Base-by-base conservation (phyloP, 2,113 vertebrate genomes). In the Hiodon alosoides region DNA sequence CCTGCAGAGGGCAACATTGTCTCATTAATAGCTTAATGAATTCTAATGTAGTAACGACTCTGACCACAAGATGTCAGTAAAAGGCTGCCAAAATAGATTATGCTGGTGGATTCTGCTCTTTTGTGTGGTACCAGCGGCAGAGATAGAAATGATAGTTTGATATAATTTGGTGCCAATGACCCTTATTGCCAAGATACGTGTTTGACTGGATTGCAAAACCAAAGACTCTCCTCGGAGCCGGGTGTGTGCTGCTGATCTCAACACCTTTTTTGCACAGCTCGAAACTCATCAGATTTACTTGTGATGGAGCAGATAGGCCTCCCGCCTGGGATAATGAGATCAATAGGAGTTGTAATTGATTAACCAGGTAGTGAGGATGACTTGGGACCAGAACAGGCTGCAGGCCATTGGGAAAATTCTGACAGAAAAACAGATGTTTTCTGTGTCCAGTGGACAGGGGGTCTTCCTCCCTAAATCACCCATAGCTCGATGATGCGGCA, bases 321-420 rank as follows among this genome's bases (percentile, higher is more conserved):
- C 73, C 55, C 77, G 85, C 78, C 79, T 50, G 53, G 73, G 80
- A 80, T 75, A 78, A 81, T 76, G 73, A 75, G 86, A 88, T 90
- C 88, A 87, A 90, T 90, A 89, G 79, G 72, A 76, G 70, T 77
- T 81, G 73, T 86, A 85, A 90, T 85, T 88, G 87, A 84, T 86
- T 82, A 87, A 80, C 80, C 84, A 31, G 84, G 83, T 88, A 89
- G 84, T 88, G 85, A 83, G 83, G 82, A 87, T 89, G 89, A 88
- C 88, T 90, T 78, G 79, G 10, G 74, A 82, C 66, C 67, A 74
- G 64, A 77, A 72, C 72, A 76, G 80, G 17, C 51, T 75, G 46
- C 59, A 5, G 65, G 73, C 14, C 53, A 50, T 10, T 31, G 62
- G 65, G 64, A 17, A 16, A 47, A 59, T 54, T 53, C 57, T 50